A percentile compares a stretch with the other conserved stretches of the same genome.
Evolutionary conservation across 2,888 invertebrate species (phyloP).

Genomic region (Aspidiotus destructor): DNA sequence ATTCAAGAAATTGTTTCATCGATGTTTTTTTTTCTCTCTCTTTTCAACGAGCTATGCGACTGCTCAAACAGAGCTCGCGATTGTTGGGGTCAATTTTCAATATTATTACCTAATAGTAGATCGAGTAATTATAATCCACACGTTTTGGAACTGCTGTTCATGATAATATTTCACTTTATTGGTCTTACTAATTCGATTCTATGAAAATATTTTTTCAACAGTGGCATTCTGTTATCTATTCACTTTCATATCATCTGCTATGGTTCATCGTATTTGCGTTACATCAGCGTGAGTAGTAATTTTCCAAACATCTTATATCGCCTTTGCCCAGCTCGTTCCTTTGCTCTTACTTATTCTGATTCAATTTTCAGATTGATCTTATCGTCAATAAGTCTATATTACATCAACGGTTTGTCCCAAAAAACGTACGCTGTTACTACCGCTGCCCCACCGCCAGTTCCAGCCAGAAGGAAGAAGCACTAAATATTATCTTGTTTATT

Average conservation of each 20-base stretch:
- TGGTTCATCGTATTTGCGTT: conserved; percentile 85
- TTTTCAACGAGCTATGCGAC: no score
- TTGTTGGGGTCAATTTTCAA: no score
- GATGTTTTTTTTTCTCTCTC: no score
- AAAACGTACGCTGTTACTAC: conserved; percentile 41
- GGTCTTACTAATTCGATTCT: background rate
- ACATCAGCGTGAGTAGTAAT: conserved; percentile 51
- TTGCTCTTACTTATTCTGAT: background rate
- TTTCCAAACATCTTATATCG: background rate
- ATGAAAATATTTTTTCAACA: conserved; percentile 40
- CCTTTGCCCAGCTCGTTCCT: no score
- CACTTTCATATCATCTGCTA: conserved; percentile 71
- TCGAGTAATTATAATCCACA: no score
- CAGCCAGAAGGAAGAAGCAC: conserved; percentile 24
- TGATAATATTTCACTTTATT: background rate
- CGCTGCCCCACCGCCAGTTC: conserved; percentile 14
- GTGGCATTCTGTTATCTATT: conserved; percentile 62
- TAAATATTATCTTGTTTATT: background rate
- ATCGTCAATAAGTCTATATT: conserved; percentile 77
- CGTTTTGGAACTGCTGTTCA: background rate
- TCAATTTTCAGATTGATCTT: conserved; percentile 59
- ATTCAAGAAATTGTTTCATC: no score
- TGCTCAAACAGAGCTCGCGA: no score
- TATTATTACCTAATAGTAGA: no score
- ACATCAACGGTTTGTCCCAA: conserved; percentile 77